Evolutionary conservation across 2,888 invertebrate genomes (phyloP).

Genomic region (Acanthosepion esculentum): DNA sequence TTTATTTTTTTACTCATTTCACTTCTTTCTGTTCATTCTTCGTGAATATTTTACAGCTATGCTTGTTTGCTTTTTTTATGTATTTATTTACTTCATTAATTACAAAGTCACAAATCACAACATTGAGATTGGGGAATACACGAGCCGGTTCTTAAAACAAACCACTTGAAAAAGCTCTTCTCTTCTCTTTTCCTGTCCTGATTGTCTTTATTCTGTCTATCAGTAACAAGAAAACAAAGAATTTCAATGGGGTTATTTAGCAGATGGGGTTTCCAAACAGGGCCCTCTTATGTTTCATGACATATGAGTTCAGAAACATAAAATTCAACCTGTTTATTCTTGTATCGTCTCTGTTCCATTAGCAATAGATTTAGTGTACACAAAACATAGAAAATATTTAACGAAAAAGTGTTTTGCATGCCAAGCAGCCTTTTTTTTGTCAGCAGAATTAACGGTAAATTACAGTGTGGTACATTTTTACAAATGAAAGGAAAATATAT

Average conservation of each 20-base stretch:
- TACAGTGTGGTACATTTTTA: not conserved
- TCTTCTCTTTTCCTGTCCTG: not conserved
- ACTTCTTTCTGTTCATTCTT: not conserved
- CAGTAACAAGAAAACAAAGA: not conserved
- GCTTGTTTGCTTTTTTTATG: constrained; percentile 12
- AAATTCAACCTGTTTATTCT: not conserved
- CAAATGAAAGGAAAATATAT: constrained; percentile 16
- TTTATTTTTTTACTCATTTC: not conserved
- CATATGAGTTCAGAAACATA: not conserved
- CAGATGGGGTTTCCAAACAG: not conserved
- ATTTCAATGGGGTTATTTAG: not conserved
- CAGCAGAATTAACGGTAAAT: not conserved
- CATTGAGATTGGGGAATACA: constrained; percentile 44
- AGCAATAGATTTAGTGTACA: constrained; percentile 5
- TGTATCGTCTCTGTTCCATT: not conserved
- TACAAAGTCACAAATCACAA: constrained; percentile 47
- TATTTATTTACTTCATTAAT: constrained; percentile 38
- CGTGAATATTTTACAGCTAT: constrained; percentile 35
- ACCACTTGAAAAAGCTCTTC: constrained; percentile 38
- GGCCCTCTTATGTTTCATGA: not conserved
- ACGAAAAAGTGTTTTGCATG: not conserved
- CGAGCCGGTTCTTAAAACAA: constrained; percentile 46
- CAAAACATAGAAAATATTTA: not conserved
- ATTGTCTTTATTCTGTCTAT: not conserved
- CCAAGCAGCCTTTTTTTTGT: not conserved